Base-by-base conservation (phyloP, 2,888 invertebrate species). In the Strigamia crassipes region DNA sequence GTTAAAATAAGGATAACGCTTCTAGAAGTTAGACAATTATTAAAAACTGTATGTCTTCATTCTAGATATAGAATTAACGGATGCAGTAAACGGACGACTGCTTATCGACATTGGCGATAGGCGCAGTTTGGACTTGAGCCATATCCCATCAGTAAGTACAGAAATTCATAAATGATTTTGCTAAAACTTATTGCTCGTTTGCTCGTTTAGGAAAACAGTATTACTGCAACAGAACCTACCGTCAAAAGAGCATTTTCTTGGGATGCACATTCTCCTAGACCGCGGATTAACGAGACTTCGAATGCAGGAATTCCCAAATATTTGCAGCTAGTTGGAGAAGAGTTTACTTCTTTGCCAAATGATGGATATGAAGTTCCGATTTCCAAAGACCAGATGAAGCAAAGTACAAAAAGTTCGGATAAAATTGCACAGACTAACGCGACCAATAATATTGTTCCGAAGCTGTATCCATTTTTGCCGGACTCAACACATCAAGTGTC, bases 241-340 rank as follows among this genome's bases (percentile, higher is more conserved):
- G 73, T 73, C 12, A 73, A 73, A n/a, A 73, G 73, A 73, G 73
- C 73, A 10, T 73, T 73, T 15, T 73, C 73, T 31, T 73, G 73
- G 73, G 73, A 73, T 73, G 73, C 73, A 15, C 73, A 73, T 73
- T 73, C 73, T 12, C 73, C 73, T 12, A 23, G 73, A n/a, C 73
- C 73, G 5, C 73, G 73, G 23, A 73, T 73, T 15, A 73, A 73
- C n/a, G 73, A 18, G 15, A 80, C 80, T 46, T 80, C 21, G 13
- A 12, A 8, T 10, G n/a, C 21, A 5, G 83, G 51, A 41, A 79
- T 34, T 56, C 83, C 83, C 79, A 84, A 84, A 61, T 85, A 85
- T 61, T 78, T 85, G 10, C 84, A 85, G 61, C 82, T 85, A 12
- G 73, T 85, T 6, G 84, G 83, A n/a, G 84, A 84, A 18, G 80